Conservation (phyloP, 2,888 invertebrate species). For the Leucoptera coffeella region DNA sequence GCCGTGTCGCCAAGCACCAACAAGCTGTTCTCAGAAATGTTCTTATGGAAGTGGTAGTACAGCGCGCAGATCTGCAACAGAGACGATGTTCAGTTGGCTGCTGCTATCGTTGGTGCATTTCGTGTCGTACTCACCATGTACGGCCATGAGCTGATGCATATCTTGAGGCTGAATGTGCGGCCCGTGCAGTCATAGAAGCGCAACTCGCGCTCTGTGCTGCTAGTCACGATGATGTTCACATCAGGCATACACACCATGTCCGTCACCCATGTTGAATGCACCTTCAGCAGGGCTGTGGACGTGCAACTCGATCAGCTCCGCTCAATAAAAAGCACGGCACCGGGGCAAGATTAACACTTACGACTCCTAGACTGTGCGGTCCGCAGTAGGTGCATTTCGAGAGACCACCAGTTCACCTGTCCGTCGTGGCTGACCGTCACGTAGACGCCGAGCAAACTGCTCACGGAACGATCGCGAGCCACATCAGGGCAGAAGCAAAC, state of each 20-base stretch:
- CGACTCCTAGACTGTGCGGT: slow-evolving; percentile 60
- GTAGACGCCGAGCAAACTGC: slow-evolving; percentile 62
- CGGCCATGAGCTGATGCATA: slow-evolving; percentile 63
- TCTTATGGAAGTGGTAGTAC: slow-evolving; percentile 56
- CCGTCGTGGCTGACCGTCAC: slow-evolving; percentile 73
- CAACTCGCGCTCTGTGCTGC: slow-evolving; percentile 71
- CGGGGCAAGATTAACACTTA: slow-evolving; percentile 17
- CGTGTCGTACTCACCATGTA: slow-evolving; percentile 43
- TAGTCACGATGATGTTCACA: slow-evolving; percentile 69
- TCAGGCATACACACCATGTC: slow-evolving; percentile 70
- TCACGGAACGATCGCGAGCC: slow-evolving; percentile 45
- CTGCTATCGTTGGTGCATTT: too few species aligned
- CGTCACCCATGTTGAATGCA: slow-evolving; percentile 65
- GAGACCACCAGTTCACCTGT: slow-evolving; percentile 69
- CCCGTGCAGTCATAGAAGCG: slow-evolving; percentile 76
- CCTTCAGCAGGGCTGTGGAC: slow-evolving; percentile 56
- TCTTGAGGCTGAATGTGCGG: slow-evolving; percentile 64
- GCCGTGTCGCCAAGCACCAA: slow-evolving; percentile 69
- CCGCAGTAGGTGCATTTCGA: slow-evolving; percentile 60
- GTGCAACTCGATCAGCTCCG: too few species aligned
- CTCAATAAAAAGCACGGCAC: not conserved
- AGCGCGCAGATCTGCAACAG: slow-evolving; percentile 29
- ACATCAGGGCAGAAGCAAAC: slow-evolving; percentile 60
- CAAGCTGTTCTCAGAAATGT: slow-evolving; percentile 52
- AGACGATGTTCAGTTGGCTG: not conserved